Evolutionary conservation across 2,888 invertebrate species (phyloP).

Genomic region (Drosophila stalkeri): DNA sequence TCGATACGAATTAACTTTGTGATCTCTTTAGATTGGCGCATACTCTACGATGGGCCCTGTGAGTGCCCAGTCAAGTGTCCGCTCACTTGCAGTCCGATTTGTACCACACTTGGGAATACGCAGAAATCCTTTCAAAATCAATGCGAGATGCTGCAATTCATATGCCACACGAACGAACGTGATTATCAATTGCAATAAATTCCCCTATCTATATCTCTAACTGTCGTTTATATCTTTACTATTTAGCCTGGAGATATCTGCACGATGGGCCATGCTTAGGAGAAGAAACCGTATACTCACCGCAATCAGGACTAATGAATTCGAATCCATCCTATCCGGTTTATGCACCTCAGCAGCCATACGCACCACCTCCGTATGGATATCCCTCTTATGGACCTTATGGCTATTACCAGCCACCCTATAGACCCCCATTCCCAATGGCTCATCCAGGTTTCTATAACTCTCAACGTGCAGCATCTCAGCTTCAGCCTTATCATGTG

Average conservation of each 20-base stretch:
- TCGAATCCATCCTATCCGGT: background rate
- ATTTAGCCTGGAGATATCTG: constrained; percentile 32
- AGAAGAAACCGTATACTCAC: background rate
- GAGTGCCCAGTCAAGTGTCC: constrained; percentile 40
- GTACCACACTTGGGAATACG: constrained; percentile 1
- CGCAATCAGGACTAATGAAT: background rate
- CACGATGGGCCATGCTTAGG: constrained; percentile 10
- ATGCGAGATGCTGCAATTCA: constrained; percentile 34
- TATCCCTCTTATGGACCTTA: constrained; percentile 17
- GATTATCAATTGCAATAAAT: constrained; percentile 6
- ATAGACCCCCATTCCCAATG: constrained; percentile 1
- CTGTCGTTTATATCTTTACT: background rate
- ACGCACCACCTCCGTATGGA: constrained; percentile 4
- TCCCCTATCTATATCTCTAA: too few species aligned
- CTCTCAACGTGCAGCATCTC: background rate
- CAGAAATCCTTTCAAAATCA: constrained; percentile 26
- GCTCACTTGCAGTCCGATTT: constrained; percentile 20
- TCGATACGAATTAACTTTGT: background rate
- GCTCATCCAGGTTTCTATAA: background rate
- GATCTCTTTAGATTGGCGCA: constrained; percentile 25
- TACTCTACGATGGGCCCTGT: constrained; percentile 37
- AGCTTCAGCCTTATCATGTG: constrained; percentile 8
- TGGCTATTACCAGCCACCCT: constrained; percentile 2
- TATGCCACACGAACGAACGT: constrained; percentile 33
- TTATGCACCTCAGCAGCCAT: constrained; percentile 3